Base-by-base conservation (phyloP, 92 coral and sea anemone species). In the Parazoanthus darwini region DNA sequence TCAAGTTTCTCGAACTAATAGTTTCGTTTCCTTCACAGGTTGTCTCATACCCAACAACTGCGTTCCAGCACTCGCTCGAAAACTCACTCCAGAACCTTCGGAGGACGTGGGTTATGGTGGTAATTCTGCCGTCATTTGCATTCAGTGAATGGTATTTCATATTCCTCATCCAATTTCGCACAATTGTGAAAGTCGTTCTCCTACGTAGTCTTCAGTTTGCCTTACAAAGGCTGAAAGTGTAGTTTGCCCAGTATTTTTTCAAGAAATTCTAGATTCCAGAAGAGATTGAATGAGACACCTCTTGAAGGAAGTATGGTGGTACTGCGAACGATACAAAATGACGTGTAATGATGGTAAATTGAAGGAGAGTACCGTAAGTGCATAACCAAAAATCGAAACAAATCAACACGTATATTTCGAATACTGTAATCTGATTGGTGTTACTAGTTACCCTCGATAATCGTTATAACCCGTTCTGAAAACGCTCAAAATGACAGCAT, bases 21-120 rank as follows among this genome's bases (percentile, higher is more conserved):
- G 22, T 54, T 0, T 48, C 23, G 81, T 73, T 89, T 80, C 78
- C 70, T 77, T 58, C 42, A 16, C 72, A 96, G 99, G 99, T 15
- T 96, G 98, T 59, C 94, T 96, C 66, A 96, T 96, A 56, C 99
- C 99, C 25, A 92, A 94, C 65, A 95, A 93, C 88, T 96, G 99
- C 71, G 98, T 96, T 1, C 96, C 98, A 26, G 98, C 98, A 35
- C 92, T 96, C 85, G 82, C 91, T 3, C 90, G 94, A 59, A 84
- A 90, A 23, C 95, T 96, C 37, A 86, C 96, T 22, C 93, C 96
- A 37, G 82, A 92, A 3, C 92, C 85, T 3, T 78, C 77, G 10
- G 89, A 88, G 4, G 80, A 68, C 18, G 80, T 74, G 44, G 91
- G 87, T 13, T 54, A 56, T 46, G 74, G 65, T 56, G 86, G 89